Evolutionary conservation across 2,888 invertebrate species (phyloP).

Genomic region (Sarcophaga caerulescens): DNA sequence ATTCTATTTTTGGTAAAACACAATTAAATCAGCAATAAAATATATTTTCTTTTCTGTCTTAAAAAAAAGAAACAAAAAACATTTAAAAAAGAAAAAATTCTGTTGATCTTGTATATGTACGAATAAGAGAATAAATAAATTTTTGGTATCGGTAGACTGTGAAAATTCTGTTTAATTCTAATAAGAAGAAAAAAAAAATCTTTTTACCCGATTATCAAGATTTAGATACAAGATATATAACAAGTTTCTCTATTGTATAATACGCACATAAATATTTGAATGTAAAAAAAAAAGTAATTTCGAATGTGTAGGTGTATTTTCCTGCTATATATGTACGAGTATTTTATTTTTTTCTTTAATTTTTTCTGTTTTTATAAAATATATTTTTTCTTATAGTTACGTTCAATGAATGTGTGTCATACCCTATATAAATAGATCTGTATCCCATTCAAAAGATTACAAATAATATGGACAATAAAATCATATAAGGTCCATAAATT

Average conservation of each 20-base stretch:
- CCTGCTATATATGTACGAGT: neutral
- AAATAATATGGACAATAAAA: neutral
- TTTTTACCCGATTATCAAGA: neutral
- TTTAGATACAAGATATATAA: neutral
- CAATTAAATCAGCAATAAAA: neutral
- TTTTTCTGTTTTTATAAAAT: no score
- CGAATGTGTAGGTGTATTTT: neutral
- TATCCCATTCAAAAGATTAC: neutral
- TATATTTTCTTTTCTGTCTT: neutral
- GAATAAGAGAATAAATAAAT: neutral
- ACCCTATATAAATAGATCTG: slow-evolving; percentile 77
- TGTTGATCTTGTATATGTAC: slow-evolving; percentile 13
- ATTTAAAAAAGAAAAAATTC: neutral
- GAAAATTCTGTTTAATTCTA: neutral
- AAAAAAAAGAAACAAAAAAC: neutral
- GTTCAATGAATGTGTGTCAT: slow-evolving; percentile 78
- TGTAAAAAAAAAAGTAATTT: neutral
- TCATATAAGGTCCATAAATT: neutral
- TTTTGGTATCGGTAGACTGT: neutral
- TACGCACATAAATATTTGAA: neutral
- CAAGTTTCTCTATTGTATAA: neutral
- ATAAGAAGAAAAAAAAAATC: neutral
- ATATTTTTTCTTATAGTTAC: neutral
- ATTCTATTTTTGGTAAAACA: slow-evolving; percentile 5
- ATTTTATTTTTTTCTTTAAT: neutral